Evolutionary conservation across 2,888 invertebrate genomes (phyloP).

Genomic region (Leptinotarsa haldemani): DNA sequence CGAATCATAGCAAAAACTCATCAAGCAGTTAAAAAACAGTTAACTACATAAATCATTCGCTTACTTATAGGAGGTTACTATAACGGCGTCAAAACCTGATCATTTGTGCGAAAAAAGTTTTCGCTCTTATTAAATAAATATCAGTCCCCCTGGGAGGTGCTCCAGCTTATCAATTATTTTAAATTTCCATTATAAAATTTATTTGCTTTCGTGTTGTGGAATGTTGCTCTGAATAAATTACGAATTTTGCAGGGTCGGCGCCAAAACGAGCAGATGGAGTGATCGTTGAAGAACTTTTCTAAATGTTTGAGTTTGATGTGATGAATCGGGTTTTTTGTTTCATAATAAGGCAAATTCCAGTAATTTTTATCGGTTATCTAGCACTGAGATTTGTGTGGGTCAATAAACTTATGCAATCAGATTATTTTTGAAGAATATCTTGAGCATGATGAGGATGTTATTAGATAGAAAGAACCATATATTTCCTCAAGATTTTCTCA

Average conservation of each 20-base stretch:
- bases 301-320: neutral
- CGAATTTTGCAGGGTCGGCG: constrained; percentile 21
- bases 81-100: constrained; percentile 25
- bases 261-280: neutral
- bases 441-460: too few species aligned
- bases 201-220: constrained; percentile 38
- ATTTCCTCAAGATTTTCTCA: too few species aligned
- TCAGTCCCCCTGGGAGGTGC: constrained; percentile 29
- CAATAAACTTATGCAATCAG: too few species aligned
- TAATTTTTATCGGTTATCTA: too few species aligned
- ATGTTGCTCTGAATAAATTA: constrained; percentile 43
- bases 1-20: neutral
- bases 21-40: constrained; percentile 1
- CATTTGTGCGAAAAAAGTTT: constrained; percentile 25
- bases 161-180: constrained; percentile 39
- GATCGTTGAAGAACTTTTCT: neutral
- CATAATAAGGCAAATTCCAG: too few species aligned
- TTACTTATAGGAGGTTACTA: constrained; percentile 16
- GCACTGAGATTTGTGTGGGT: too few species aligned
- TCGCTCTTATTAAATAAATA: constrained; percentile 34
- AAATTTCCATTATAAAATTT: constrained; percentile 37
- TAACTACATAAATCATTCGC: constrained; percentile 1
- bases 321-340: too few species aligned
- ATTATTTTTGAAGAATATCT: too few species aligned
- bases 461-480: too few species aligned